These are phyloP conservation scores for Siniperca undulata DNA, from an alignment of 2,797 vertebrate genomes.

Conservation along the genomic window DNA sequence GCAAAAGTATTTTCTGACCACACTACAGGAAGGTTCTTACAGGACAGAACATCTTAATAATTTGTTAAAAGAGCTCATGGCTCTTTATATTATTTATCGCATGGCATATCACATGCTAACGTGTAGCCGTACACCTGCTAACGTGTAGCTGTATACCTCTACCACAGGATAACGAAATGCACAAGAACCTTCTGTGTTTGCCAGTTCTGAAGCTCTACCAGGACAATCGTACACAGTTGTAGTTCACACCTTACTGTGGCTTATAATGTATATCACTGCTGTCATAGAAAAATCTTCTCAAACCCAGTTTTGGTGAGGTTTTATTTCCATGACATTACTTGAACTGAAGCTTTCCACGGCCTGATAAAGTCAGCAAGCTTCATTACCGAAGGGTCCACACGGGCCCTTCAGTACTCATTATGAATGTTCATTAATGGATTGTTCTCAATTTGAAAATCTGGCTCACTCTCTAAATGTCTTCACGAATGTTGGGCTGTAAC, in stretches of 20 bases:
- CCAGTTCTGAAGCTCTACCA: slow-evolving; percentile 18
- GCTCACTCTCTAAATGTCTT: not conserved
- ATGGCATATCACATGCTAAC: not conserved
- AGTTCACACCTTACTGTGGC: slow-evolving; percentile 20
- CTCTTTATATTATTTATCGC: slow-evolving; percentile 6
- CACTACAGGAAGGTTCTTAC: slow-evolving; percentile 40
- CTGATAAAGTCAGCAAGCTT: slow-evolving; percentile 45
- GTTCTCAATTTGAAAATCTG: slow-evolving; percentile 23
- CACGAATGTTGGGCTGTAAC: slow-evolving; percentile 9
- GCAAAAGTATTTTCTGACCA: slow-evolving; percentile 28
- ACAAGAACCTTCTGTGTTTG: not conserved
- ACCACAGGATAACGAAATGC: slow-evolving; percentile 4
- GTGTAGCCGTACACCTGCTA: not conserved
- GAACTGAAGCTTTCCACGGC: slow-evolving; percentile 58
- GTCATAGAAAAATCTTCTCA: slow-evolving; percentile 30
- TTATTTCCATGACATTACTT: slow-evolving; percentile 62
- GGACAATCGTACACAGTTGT: slow-evolving; percentile 23
- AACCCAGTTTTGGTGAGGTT: slow-evolving; percentile 33
- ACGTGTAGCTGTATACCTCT: not conserved
- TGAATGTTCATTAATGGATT: slow-evolving; percentile 53
- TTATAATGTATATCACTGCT: slow-evolving; percentile 36
- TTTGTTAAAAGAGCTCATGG: not conserved
- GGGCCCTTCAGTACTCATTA: slow-evolving; percentile 4
- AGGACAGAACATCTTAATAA: not conserved
- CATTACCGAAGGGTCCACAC: slow-evolving; percentile 15